Evolutionary conservation across 2,888 invertebrate species (phyloP).

Genomic region (Suillia variegata): DNA sequence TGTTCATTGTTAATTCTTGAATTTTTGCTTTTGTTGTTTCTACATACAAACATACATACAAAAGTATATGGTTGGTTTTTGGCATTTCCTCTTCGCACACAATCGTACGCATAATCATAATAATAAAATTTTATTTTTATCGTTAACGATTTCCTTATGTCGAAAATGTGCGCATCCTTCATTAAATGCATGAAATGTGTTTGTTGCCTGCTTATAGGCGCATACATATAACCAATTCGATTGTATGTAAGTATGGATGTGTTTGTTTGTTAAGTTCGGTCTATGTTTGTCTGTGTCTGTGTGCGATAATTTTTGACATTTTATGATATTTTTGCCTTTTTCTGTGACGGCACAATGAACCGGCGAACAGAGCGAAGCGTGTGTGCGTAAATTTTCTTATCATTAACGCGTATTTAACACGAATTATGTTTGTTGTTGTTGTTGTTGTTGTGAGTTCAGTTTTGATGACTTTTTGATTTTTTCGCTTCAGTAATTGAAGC

Average conservation of each 20-base stretch:
- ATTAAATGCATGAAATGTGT: slow-evolving; percentile 20
- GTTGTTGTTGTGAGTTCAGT: slow-evolving; percentile 10
- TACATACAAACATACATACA: too few relatives aligned
- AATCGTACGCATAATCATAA: slow-evolving; percentile 39
- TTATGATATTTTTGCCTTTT: background rate
- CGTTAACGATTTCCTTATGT: slow-evolving; percentile 47
- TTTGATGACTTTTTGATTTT: slow-evolving; percentile 14
- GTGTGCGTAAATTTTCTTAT: slow-evolving; percentile 36
- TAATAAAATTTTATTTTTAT: slow-evolving; percentile 55
- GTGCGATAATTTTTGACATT: slow-evolving; percentile 13
- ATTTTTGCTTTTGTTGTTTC: slow-evolving; percentile 8
- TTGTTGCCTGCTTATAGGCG: slow-evolving; percentile 1
- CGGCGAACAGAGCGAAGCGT: too few relatives aligned
- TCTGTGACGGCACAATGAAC: too few relatives aligned
- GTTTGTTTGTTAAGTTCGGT: background rate
- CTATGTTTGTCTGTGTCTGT: slow-evolving; percentile 18
- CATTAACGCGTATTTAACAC: slow-evolving; percentile 47
- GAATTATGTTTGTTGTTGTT: slow-evolving; percentile 17
- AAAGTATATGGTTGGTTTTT: too few relatives aligned
- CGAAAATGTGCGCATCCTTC: slow-evolving; percentile 26
- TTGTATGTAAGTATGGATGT: slow-evolving; percentile 1
- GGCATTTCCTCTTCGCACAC: slow-evolving; percentile 13
- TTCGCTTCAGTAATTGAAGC: background rate
- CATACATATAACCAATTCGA: too few relatives aligned
- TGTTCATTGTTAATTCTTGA: background rate